Base-by-base conservation (phyloP, 2,113 vertebrate genomes). In the Heptranchias perlo region DNA sequence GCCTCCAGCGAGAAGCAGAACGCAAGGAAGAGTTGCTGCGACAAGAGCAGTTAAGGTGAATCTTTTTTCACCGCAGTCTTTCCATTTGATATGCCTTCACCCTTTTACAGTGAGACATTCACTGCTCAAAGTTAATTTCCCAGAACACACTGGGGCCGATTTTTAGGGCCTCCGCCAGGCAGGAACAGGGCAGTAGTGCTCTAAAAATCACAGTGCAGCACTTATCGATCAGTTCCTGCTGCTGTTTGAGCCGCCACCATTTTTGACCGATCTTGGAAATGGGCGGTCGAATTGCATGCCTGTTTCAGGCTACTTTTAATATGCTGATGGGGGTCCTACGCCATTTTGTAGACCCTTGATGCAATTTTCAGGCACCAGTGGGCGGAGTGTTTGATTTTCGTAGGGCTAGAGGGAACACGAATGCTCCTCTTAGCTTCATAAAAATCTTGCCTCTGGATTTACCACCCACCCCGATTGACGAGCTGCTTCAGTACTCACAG, bases 1-100 rank as follows among this genome's bases (percentile, higher is more conserved):
- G 97, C 96, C 97, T 98, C 96, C 97, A 97, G 28, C 97, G 96
- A 52, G 98, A 98, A 96, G 97, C 97, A 0, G 97, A 98, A 96
- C 97, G 95, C 8, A 97, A 96, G 69, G 98, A 98, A 65, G 97
- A 97, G 78, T 96, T 96, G 96, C 96, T 97, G 11, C 97, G 95
- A 96, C 97, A 96, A 62, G 97, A 78, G 0, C 96, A 96, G 91
- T 18, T 84, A 39, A 82, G 78, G 69, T 96, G 52, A 96, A 52
- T 61, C 0, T 28, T 95, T 44, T 11, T 58, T 44, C 28, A 11
- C 18, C 4, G 31, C 52, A 16, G 49, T 35, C 47, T 25, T 54
- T 28, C 28, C 54, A 4, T 91, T 58, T 31, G 28, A 58, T 91
- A 4, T 61, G 49, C 35, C 52, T 6, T 91, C 28, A 82, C 47